Conservation (phyloP, 35 echinoderm and acorn worm species). For the Apostichopus japonicus region DNA sequence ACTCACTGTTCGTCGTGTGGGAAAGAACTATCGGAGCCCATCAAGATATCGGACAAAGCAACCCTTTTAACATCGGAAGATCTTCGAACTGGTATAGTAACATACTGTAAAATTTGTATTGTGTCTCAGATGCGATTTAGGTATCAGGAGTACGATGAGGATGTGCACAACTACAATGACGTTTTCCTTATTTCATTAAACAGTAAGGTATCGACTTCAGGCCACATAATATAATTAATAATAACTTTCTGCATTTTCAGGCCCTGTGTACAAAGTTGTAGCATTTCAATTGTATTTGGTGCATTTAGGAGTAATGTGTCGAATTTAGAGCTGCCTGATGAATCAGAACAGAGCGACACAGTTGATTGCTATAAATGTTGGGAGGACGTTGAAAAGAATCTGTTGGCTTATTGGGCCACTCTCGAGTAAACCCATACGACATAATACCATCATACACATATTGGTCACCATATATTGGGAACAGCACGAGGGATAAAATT, state of each 20-base stretch:
- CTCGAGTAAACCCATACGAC: neutral
- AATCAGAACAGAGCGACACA: neutral
- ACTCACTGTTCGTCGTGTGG: neutral
- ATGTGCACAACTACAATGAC: constrained; percentile 48
- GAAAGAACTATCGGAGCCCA: neutral
- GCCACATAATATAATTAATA: constrained; percentile 43
- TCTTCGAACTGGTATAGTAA: neutral
- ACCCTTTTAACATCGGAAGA: constrained; percentile 3
- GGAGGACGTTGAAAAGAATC: constrained; percentile 3
- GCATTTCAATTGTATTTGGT: neutral
- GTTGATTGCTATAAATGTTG: constrained; percentile 23
- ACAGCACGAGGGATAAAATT: neutral
- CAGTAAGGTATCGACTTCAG: neutral
- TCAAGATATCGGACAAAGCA: constrained; percentile 9
- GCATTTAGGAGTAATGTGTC: constrained; percentile 10
- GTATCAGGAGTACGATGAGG: constrained; percentile 36
- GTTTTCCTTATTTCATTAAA: constrained; percentile 34
- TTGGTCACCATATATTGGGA: constrained; percentile 22
- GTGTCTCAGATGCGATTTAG: neutral
- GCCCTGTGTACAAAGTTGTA: neutral
- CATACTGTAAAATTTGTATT: constrained; percentile 39
- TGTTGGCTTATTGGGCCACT: neutral
- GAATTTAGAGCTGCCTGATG: constrained; percentile 12
- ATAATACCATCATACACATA: constrained; percentile 5
- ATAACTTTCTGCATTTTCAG: constrained; percentile 10